Evolutionary conservation across 2,797 vertebrate genomes (phyloP).

Genomic region (Xyrichtys novacula): DNA sequence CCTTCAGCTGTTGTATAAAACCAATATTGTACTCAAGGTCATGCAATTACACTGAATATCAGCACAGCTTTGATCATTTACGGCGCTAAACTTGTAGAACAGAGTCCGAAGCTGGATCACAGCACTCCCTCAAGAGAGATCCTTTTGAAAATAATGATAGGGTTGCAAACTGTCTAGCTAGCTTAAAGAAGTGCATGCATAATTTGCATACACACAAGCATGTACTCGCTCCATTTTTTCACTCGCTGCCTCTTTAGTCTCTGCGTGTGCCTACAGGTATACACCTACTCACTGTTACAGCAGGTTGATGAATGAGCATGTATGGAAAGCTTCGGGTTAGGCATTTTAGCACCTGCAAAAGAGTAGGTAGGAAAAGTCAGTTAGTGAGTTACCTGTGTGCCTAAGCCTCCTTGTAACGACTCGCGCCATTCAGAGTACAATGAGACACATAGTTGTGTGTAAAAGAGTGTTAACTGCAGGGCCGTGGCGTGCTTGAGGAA

Average conservation of each 20-base stretch:
- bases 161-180: not conserved
- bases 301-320: slow-evolving; percentile 7
- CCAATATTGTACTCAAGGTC: no score
- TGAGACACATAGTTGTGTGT: not conserved
- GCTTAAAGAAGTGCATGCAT: not conserved
- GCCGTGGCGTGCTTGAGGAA: slow-evolving; percentile 38
- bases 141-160: slow-evolving; percentile 9
- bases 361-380: not conserved
- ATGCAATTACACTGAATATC: no score
- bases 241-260: slow-evolving; percentile 17
- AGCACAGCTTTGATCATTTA: not conserved
- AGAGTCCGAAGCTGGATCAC: no score
- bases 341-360: not conserved
- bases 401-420: slow-evolving; percentile 9
- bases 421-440: slow-evolving; percentile 3
- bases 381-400: not conserved
- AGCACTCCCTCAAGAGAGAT: not conserved
- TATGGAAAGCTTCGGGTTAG: slow-evolving; percentile 15
- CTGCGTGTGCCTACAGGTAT: slow-evolving; percentile 46
- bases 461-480: slow-evolving; percentile 13
- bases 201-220: slow-evolving; percentile 41
- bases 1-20: no score
- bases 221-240: slow-evolving; percentile 35
- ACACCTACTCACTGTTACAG: slow-evolving; percentile 33
- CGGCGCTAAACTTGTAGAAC: no score